These are phyloP conservation scores for Drosophila engyochracea DNA, from an alignment of 2,888 invertebrate genomes.

Conservation along the genomic window DNA sequence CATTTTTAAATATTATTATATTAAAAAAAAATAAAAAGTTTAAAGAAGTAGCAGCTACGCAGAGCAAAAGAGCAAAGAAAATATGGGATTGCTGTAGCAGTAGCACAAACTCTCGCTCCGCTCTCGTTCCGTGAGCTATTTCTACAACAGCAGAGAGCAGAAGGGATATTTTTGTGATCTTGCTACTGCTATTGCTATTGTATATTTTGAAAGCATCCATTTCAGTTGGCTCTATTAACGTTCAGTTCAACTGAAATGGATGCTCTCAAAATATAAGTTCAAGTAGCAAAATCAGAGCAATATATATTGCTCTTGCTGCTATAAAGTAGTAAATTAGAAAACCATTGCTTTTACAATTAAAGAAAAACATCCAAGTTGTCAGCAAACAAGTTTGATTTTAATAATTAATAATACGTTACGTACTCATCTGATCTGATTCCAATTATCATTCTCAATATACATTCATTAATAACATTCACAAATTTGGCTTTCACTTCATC, in stretches of 20 bases:
- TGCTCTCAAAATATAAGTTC: no score
- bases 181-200: not conserved
- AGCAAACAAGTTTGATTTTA: constrained; percentile 69
- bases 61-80: not conserved
- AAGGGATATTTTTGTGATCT: not conserved
- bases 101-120: not conserved
- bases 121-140: not conserved
- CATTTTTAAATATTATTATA: no score
- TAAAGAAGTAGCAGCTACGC: not conserved
- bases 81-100: not conserved
- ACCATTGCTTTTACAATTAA: not conserved
- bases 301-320: not conserved
- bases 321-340: not conserved
- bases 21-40: no score
- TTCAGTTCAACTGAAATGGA: no score
- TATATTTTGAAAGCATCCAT: not conserved
- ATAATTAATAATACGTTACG: constrained; percentile 68
- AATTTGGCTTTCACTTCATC: constrained; percentile 75
- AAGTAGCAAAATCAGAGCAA: not conserved
- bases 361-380: constrained; percentile 35
- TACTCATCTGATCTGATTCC: constrained; percentile 29
- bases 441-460: constrained; percentile 40
- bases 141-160: not conserved
- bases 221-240: not conserved
- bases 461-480: constrained; percentile 59